Evolutionary conservation across 2,888 invertebrate species (phyloP).

Genomic region (Selenia dentaria): DNA sequence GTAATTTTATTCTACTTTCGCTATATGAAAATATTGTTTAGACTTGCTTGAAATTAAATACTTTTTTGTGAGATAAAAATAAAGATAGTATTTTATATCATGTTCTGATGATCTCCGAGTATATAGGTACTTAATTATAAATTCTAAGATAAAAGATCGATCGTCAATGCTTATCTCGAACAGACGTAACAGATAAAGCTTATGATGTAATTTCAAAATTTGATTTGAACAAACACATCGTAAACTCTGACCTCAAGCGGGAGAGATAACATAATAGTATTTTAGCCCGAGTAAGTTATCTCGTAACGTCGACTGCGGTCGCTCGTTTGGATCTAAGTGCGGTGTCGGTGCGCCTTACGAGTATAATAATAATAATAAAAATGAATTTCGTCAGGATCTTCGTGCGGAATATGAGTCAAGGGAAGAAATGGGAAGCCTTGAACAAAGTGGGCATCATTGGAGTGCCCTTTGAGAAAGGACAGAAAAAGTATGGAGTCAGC

Average conservation of each 20-base stretch:
- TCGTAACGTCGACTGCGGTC: slow-evolving; percentile 35
- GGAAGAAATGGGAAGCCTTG: slow-evolving; percentile 57
- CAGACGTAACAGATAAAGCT: slow-evolving; percentile 24
- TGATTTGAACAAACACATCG: slow-evolving; percentile 33
- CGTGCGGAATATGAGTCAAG: slow-evolving; percentile 62
- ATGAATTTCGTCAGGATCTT: slow-evolving; percentile 68
- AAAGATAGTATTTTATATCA: no score
- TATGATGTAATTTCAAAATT: slow-evolving; percentile 38
- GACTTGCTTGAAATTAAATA: no score
- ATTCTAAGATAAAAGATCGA: background rate
- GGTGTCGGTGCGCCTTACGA: slow-evolving; percentile 27
- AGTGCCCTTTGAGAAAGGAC: slow-evolving; percentile 92
- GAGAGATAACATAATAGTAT: slow-evolving; percentile 42
- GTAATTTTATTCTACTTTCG: slow-evolving; percentile 1
- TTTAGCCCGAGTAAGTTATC: slow-evolving; percentile 43
- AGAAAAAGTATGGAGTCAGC: slow-evolving; percentile 89
- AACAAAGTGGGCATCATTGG: slow-evolving; percentile 89
- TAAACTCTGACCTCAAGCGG: slow-evolving; percentile 50
- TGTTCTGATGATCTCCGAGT: no score
- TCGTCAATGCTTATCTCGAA: slow-evolving; percentile 3
- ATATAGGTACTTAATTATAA: no score
- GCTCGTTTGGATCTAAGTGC: slow-evolving; percentile 36
- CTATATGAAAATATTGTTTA: no score
- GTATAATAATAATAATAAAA: slow-evolving; percentile 38
- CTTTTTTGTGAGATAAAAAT: no score